Conservation (phyloP, 2,888 invertebrate species). For the Dimorphilus gyrociliatus region DNA sequence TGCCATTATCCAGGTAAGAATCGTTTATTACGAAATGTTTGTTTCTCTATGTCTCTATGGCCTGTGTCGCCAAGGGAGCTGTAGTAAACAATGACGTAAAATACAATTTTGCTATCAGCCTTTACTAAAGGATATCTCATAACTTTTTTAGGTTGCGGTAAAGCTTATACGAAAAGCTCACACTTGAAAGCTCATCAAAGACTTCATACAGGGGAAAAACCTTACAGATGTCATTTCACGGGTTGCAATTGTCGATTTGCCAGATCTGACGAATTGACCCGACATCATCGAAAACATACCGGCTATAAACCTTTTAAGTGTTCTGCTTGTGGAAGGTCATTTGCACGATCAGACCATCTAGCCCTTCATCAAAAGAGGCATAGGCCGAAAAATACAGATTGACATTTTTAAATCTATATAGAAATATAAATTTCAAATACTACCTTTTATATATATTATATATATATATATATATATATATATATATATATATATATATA, state of each 20-base stretch:
- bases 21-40: neutral
- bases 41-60: neutral
- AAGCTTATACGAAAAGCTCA: conserved; percentile 94
- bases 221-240: conserved; percentile 44
- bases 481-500: no score
- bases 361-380: conserved; percentile 47
- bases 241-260: conserved; percentile 46
- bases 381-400: conserved; percentile 53
- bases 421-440: no score
- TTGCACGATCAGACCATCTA: conserved; percentile 46
- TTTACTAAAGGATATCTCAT: no score
- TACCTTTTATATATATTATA: no score
- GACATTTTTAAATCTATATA: no score
- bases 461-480: no score
- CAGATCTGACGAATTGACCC: conserved; percentile 44
- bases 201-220: conserved; percentile 65
- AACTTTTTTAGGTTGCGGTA: conserved; percentile 65
- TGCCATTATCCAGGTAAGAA: conserved; percentile 62
- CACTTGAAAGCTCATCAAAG: conserved; percentile 92
- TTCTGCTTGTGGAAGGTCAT: conserved; percentile 44
- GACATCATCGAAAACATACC: conserved; percentile 46
- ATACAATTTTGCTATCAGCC: no score
- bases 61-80: neutral
- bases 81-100: neutral
- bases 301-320: conserved; percentile 47